These are phyloP conservation scores for Pseudolaguvia tuberculata DNA, from an alignment of 2,113 vertebrate species.

Conservation along the genomic window DNA sequence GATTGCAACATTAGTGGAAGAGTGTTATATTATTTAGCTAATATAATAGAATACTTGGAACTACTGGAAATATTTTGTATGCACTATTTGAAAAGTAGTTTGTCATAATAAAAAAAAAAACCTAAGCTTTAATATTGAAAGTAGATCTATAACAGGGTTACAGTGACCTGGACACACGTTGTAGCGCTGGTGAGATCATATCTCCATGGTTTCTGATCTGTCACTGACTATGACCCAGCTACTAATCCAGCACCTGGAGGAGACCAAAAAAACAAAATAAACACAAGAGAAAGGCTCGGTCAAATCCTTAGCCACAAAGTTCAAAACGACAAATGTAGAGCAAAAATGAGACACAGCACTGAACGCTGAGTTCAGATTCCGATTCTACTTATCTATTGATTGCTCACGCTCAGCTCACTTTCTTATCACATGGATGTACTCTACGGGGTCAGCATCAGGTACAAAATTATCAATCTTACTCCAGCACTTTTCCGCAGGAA, in stretches of 20 bases:
- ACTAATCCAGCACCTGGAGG: not conserved
- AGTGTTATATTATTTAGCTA: no score
- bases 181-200: not conserved
- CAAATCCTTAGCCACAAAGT: not conserved
- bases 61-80: no score
- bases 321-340: not conserved
- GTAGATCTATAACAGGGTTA: not conserved
- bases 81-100: no score
- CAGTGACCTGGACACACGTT: not conserved
- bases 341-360: not conserved
- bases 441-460: constrained; percentile 2
- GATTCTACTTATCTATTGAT: not conserved
- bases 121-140: not conserved
- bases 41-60: no score
- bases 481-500: constrained; percentile 10
- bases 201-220: not conserved
- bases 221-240: constrained; percentile 4
- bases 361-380: no score
- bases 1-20: no score
- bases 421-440: constrained; percentile 14
- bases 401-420: not conserved
- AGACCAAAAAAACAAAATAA: not conserved
- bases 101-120: not conserved
- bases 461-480: constrained; percentile 30
- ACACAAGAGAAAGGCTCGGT: no score